Conservation (phyloP, 2,888 invertebrate species). For the Acheta domesticus region DNA sequence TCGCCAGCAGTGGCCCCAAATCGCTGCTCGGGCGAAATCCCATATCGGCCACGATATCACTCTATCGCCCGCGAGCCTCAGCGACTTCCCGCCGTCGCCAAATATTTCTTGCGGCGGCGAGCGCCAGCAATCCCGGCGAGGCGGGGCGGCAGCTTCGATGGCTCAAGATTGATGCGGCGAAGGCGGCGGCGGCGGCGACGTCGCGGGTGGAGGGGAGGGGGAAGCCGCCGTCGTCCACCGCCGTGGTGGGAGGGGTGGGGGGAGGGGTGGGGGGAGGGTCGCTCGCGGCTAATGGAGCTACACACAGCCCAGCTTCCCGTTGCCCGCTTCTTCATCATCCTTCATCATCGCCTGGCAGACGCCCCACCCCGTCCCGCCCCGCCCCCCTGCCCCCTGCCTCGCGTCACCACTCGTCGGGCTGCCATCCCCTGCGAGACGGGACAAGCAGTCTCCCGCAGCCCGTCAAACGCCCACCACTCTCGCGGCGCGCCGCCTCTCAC, state of each 20-base stretch:
- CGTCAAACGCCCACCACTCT: too few species aligned
- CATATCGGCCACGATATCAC: too few species aligned
- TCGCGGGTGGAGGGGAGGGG: not conserved
- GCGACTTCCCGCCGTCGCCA: not conserved
- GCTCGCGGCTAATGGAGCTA: not conserved
- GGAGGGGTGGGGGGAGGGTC: not conserved
- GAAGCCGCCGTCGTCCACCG: not conserved
- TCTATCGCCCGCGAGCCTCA: too few species aligned
- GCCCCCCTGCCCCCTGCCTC: too few species aligned
- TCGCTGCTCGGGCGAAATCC: too few species aligned
- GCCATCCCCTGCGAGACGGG: too few species aligned
- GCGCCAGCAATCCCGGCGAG: not conserved
- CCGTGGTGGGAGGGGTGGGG: not conserved
- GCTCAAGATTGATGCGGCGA: not conserved
- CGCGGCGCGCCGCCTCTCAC: too few species aligned
- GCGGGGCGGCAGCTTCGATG: not conserved
- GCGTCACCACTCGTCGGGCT: too few species aligned
- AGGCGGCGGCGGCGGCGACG: not conserved
- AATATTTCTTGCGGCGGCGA: not conserved
- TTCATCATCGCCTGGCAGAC: not conserved
- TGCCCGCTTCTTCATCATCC: conserved; percentile 3
- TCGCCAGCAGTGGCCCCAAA: too few species aligned
- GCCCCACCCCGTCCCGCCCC: not conserved
- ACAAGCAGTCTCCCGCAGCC: too few species aligned
- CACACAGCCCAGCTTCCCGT: not conserved